Percentiles rank a stretch among this genome's conserved stretches.
Evolutionary conservation across 2,888 invertebrate species (phyloP).

Genomic region (Diarsia brunnea): DNA sequence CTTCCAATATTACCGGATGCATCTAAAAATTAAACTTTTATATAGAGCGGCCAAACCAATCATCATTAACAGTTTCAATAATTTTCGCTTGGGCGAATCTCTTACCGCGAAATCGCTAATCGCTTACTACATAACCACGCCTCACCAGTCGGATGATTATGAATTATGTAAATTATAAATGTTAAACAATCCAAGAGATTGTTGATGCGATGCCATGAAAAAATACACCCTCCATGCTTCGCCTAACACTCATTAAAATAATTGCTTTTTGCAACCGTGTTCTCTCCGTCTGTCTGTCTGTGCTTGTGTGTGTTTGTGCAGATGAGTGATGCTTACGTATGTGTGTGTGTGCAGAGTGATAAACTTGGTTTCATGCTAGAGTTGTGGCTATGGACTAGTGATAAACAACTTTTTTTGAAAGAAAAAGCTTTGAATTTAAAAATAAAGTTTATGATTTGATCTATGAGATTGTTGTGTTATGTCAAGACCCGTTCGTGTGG

Average conservation of each 20-base stretch:
- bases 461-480: neutral
- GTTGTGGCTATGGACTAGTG: slow-evolving; percentile 43
- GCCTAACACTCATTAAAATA: slow-evolving; percentile 84
- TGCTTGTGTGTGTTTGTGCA: slow-evolving; percentile 45
- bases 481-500: neutral
- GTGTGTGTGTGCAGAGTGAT: slow-evolving; percentile 44
- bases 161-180: slow-evolving; percentile 89
- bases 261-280: slow-evolving; percentile 79
- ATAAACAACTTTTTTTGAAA: slow-evolving; percentile 46
- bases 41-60: neutral
- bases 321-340: slow-evolving; percentile 7
- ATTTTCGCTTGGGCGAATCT: neutral
- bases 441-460: slow-evolving; percentile 27
- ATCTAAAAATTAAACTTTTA: neutral
- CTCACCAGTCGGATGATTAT: slow-evolving; percentile 79
- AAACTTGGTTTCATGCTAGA: slow-evolving; percentile 60
- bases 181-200: slow-evolving; percentile 87
- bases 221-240: slow-evolving; percentile 83
- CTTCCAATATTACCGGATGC: neutral
- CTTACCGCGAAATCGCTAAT: slow-evolving; percentile 65
- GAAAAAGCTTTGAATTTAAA: slow-evolving; percentile 14
- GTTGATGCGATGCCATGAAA: slow-evolving; percentile 83
- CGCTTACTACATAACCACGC: slow-evolving; percentile 73
- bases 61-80: neutral
- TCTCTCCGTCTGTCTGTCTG: slow-evolving; percentile 71